Conservation (phyloP, 2,797 vertebrate species). For the Microctenopoma steveboyesi region DNA sequence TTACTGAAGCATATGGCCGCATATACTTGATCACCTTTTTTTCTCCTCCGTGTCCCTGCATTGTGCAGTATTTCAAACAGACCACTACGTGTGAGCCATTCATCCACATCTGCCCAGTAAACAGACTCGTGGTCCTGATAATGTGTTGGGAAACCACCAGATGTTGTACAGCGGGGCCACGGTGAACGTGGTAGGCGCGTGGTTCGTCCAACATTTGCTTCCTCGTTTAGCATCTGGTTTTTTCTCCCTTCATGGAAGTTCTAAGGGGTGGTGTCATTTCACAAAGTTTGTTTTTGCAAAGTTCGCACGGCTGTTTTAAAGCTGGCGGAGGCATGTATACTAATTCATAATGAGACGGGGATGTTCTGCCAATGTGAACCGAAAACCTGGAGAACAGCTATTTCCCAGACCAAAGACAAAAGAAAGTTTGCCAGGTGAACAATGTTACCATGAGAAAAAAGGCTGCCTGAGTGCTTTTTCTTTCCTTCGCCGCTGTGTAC, state of each 20-base stretch:
- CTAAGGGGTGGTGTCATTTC: not conserved
- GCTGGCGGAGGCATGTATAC: not conserved
- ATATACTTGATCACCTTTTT: slow-evolving; percentile 6
- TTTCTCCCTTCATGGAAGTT: slow-evolving; percentile 12
- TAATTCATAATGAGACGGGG: not conserved
- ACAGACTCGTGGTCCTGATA: slow-evolving; percentile 39
- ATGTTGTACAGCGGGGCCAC: slow-evolving; percentile 47
- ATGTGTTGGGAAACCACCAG: slow-evolving; percentile 58
- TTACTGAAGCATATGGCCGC: slow-evolving; percentile 13
- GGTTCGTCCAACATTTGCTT: slow-evolving; percentile 55
- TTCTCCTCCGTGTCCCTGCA: slow-evolving; percentile 8
- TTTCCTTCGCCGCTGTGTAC: slow-evolving; percentile 16
- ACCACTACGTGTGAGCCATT: slow-evolving; percentile 39
- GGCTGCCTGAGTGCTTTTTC: not conserved
- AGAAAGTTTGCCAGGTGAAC: not conserved
- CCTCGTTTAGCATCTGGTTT: slow-evolving; percentile 61
- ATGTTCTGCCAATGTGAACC: not conserved
- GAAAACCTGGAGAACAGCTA: not conserved
- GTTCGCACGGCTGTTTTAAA: slow-evolving; percentile 13
- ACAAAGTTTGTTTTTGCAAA: slow-evolving; percentile 26
- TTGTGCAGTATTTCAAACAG: slow-evolving; percentile 30
- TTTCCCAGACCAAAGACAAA: not conserved
- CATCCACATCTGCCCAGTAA: slow-evolving; percentile 52
- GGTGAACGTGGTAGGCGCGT: slow-evolving; percentile 18
- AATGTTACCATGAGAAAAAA: slow-evolving; percentile 6